phyloP scores from a whole-genome alignment of 2,797 vertebrate genomes.

The Crenichthys baileyi region DNA sequence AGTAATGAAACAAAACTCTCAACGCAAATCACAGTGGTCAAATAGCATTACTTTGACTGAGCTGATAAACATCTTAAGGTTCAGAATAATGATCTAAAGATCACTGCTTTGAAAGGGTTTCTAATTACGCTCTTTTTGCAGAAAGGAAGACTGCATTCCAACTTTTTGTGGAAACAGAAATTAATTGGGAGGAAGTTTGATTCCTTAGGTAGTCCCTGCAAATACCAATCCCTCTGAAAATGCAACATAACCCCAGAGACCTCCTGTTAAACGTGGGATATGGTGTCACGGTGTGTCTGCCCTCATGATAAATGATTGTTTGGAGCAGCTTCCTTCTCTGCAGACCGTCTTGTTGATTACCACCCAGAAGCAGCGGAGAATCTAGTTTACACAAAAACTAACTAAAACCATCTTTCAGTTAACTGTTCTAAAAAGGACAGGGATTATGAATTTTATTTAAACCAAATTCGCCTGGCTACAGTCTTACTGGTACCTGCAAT shows the following conservation, averaged over 20 bases:
- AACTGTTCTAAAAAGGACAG: slow-evolving; percentile 18
- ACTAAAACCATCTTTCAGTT: not conserved
- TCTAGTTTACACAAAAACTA: slow-evolving; percentile 5
- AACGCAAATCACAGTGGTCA: slow-evolving; percentile 44
- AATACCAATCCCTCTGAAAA: slow-evolving; percentile 34
- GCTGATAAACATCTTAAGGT: slow-evolving; percentile 58
- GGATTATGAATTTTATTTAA: not conserved
- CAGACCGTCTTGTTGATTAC: slow-evolving; percentile 61
- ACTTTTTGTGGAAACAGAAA: slow-evolving; percentile 13
- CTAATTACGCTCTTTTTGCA: slow-evolving; percentile 5
- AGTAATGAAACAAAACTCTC: slow-evolving; percentile 56
- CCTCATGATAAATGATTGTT: slow-evolving; percentile 64
- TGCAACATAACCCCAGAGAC: slow-evolving; percentile 64
- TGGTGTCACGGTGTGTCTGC: slow-evolving; percentile 46
- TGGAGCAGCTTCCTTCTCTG: slow-evolving; percentile 59
- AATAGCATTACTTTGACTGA: slow-evolving; percentile 68
- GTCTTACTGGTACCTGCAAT: not conserved
- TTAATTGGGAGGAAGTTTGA: slow-evolving; percentile 12
- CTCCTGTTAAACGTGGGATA: slow-evolving; percentile 47
- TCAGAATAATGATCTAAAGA: slow-evolving; percentile 44
- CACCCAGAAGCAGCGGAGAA: slow-evolving; percentile 41
- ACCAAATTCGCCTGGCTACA: not conserved
- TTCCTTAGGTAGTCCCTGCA: slow-evolving; percentile 46
- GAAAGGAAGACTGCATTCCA: slow-evolving; percentile 17
- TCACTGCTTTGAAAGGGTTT: slow-evolving; percentile 10